phyloP scores from a whole-genome alignment of 2,888 invertebrate species.

The Pseudeuparius sepicola region DNA sequence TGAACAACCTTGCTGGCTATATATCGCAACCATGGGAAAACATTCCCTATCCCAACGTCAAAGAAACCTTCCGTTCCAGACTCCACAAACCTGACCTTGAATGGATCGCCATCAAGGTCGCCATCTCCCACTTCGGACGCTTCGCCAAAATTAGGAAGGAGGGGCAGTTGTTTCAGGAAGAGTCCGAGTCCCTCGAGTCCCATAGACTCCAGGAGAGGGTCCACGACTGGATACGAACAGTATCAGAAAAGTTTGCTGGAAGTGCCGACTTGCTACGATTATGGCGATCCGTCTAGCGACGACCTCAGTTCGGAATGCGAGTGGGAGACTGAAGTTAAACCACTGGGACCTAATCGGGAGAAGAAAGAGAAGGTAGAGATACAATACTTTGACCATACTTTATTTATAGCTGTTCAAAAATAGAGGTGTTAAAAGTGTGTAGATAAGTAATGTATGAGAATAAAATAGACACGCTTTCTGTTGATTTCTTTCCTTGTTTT shows the following conservation, averaged over 20 bases:
- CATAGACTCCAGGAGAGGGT: conserved; percentile 27
- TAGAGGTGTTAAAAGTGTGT: too few species aligned
- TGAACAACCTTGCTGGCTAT: too few species aligned
- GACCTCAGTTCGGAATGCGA: conserved; percentile 90
- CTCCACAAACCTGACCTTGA: too few species aligned
- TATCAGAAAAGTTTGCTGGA: conserved; percentile 67
- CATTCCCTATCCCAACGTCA: too few species aligned
- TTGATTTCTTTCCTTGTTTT: too few species aligned
- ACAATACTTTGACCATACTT: too few species aligned
- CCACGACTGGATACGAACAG: conserved; percentile 56
- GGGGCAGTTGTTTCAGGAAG: conserved; percentile 28
- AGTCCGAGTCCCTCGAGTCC: conserved; percentile 32
- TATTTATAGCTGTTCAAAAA: too few species aligned
- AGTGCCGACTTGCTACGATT: conserved; percentile 64
- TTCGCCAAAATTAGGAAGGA: conserved; percentile 27
- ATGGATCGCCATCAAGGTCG: too few species aligned
- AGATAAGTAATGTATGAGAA: too few species aligned
- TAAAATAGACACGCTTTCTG: too few species aligned
- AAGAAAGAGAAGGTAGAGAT: background rate
- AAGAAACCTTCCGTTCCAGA: too few species aligned
- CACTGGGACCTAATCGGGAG: background rate
- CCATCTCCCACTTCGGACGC: conserved; percentile 27
- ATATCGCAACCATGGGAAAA: too few species aligned
- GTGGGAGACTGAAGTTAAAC: conserved; percentile 32
- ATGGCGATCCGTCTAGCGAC: conserved; percentile 83